Percentiles rank a stretch among this genome's conserved stretches.
These are phyloP conservation scores for Troilus luridus DNA, from an alignment of 2,888 invertebrate species.

Conservation along the genomic window DNA sequence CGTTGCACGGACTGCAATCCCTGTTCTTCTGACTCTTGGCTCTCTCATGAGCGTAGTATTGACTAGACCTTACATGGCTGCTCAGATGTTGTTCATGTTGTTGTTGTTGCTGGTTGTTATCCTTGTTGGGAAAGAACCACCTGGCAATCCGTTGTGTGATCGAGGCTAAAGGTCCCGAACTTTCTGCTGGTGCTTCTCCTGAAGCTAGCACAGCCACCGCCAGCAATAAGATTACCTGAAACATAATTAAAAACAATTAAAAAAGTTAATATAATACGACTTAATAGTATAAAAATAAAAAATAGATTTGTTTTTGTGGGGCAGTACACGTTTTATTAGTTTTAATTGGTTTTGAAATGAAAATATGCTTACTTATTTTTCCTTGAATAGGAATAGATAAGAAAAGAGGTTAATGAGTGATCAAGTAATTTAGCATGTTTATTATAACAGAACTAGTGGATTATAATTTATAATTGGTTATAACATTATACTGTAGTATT, in stretches of 20 bases:
- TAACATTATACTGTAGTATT: no score
- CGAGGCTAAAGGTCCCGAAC: slow-evolving; percentile 40
- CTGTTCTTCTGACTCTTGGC: slow-evolving; percentile 40
- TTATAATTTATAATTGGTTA: no score
- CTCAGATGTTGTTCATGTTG: background rate
- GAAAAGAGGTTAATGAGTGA: no score
- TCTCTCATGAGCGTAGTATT: slow-evolving; percentile 19
- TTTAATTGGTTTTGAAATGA: no score
- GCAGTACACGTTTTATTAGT: no score
- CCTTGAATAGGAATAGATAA: no score
- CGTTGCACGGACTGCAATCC: slow-evolving; percentile 82
- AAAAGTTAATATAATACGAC: background rate
- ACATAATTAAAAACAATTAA: background rate
- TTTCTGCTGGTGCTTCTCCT: slow-evolving; percentile 1
- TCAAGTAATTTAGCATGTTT: no score
- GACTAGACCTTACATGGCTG: background rate
- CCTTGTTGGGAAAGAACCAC: slow-evolving; percentile 50
- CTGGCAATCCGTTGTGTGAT: slow-evolving; percentile 52
- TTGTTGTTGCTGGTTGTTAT: background rate
- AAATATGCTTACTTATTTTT: no score
- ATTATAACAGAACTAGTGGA: no score
- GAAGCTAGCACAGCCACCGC: background rate
- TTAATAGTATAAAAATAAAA: no score
- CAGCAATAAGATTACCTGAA: slow-evolving; percentile 36
- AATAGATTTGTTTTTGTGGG: no score